A percentile compares a stretch with the other conserved stretches of the same genome.
Evolutionary conservation across 2,797 vertebrate species (phyloP).

Genomic region (Lepus oiostolus): DNA sequence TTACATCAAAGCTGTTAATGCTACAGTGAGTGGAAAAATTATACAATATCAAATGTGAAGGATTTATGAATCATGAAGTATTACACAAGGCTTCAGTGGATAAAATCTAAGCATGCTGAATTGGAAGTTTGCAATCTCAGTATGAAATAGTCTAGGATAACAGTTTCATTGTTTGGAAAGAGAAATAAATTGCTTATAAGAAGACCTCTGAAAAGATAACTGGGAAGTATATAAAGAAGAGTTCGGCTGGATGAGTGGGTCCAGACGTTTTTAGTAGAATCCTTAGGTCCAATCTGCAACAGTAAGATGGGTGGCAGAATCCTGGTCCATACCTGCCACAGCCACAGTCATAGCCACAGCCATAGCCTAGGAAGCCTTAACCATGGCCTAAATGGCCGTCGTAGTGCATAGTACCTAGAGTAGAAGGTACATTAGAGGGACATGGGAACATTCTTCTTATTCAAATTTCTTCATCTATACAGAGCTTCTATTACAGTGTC

Average conservation of each 20-base stretch:
- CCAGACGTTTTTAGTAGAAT: background rate
- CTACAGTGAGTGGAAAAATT: background rate
- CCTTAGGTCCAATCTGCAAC: background rate
- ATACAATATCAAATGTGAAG: background rate
- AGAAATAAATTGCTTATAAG: background rate
- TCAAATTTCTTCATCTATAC: too few relatives aligned
- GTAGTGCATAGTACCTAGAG: background rate
- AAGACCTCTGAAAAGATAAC: background rate
- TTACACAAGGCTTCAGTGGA: background rate
- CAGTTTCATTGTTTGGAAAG: background rate
- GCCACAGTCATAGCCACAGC: background rate
- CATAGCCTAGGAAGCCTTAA: too few relatives aligned
- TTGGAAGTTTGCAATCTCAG: background rate
- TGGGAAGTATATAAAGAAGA: background rate
- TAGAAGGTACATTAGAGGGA: background rate
- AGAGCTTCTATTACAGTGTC: background rate
- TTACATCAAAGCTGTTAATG: background rate
- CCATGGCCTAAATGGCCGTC: background rate
- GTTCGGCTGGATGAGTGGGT: background rate
- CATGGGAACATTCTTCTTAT: fast-evolving
- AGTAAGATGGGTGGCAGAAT: background rate
- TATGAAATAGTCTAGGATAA: background rate
- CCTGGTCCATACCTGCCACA: background rate
- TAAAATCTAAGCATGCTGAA: background rate
- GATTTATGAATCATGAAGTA: background rate